Evolutionary conservation across 2,113 vertebrate species (phyloP), one percentile per base, ranked within the genome.

Genomic region (Danionella cerebrum): DNA sequence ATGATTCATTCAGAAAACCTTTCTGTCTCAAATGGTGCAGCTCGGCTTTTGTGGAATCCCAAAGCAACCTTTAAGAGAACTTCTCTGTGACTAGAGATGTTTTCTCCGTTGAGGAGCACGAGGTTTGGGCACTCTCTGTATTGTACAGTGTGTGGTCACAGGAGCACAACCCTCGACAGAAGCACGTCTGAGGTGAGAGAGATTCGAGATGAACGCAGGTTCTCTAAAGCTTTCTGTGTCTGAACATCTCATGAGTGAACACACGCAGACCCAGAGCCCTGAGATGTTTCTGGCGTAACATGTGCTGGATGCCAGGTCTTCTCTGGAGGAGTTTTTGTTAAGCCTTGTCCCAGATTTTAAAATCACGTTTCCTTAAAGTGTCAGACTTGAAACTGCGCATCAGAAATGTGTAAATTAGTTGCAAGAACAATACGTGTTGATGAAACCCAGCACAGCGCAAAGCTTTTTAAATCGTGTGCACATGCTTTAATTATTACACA

Each of bases 211-310:
- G n/a, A n/a, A n/a, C n/a, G n/a, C n/a, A n/a, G n/a, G n/a, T n/a
- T n/a, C n/a, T n/a, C n/a, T n/a, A n/a, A n/a, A n/a, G n/a, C n/a
- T 85, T 88, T 88, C 86, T 76, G 84, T 86, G 84, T 84, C 80
- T 55, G 84, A 82, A 86, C 42, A 44, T 16, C 55, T 41, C 9
- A 42, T 7, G 5, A 27, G 42, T 42, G 38, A 59, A 36, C 59
- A 22, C 2, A 44, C 31, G 27, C 31, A 44, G 59, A 63, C 42
- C 18, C 13, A 22, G 27, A 16, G 4, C 42, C 18, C 8, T 4
- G 27, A 62, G 39, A 10, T 18, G 9, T 27, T 42, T 1, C 59
- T 22, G 18, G 12, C 21, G 59, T 44, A 35, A 63, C 41, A 63
- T 41, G 59, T 63, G 59, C 47, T 11, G 42, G 42, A 8, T 35